Conservation (phyloP, 1,140 invertebrate genomes). For the Drosophila willistoni region DNA sequence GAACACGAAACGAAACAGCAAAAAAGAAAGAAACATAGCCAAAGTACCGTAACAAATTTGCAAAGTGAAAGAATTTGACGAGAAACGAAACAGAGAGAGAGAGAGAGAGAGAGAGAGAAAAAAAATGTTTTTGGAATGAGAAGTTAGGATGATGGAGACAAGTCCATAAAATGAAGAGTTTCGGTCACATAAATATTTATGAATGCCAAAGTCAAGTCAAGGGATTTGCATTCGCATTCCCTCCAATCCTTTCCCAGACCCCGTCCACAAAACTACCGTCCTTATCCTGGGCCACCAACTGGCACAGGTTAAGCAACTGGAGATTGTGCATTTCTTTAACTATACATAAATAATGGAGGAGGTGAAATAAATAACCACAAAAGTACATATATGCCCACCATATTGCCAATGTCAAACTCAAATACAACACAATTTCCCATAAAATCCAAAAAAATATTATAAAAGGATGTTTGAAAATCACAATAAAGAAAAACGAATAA, state of each 20-base stretch:
- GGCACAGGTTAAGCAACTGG: neutral
- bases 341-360: neutral
- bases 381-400: neutral
- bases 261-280: neutral
- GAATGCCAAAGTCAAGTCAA: conserved; percentile 41
- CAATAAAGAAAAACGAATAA: no score
- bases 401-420: neutral
- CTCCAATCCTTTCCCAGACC: neutral
- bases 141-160: conserved; percentile 20
- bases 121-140: conserved; percentile 59
- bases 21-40: neutral
- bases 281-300: neutral
- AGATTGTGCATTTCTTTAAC: neutral
- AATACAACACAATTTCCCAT: no score
- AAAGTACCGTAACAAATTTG: conserved; percentile 78
- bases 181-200: conserved; percentile 72
- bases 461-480: no score
- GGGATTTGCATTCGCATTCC: conserved; percentile 26
- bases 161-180: conserved; percentile 45
- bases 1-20: conserved; percentile 16
- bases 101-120: conserved; percentile 51
- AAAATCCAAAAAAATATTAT: no score
- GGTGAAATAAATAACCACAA: neutral
- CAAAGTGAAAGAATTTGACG: conserved; percentile 73
- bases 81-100: conserved; percentile 43